Conservation (phyloP, 2,113 vertebrate species). For the Pseudorasbora parva region DNA sequence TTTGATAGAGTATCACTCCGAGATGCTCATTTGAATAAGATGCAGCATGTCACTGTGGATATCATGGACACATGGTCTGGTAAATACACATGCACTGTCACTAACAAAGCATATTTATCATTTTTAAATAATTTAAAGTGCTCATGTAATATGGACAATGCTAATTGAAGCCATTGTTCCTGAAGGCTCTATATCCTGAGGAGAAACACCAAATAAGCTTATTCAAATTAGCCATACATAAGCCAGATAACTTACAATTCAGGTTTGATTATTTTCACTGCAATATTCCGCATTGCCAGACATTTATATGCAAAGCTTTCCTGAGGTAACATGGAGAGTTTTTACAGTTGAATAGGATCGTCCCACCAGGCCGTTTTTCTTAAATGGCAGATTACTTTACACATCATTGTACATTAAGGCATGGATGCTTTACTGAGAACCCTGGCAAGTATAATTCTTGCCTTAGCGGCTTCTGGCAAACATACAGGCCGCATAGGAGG, state of each 20-base stretch:
- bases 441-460: constrained; percentile 19
- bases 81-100: constrained; percentile 76
- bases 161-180: constrained; percentile 73
- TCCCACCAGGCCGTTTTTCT: constrained; percentile 42
- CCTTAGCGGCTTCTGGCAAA: constrained; percentile 48
- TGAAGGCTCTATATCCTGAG: constrained; percentile 70
- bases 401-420: constrained; percentile 37
- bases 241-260: constrained; percentile 71
- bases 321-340: constrained; percentile 17
- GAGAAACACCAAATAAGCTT: constrained; percentile 51
- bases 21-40: constrained; percentile 75
- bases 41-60: constrained; percentile 75
- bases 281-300: constrained; percentile 63
- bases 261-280: constrained; percentile 68
- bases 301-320: constrained; percentile 59
- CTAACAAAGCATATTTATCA: constrained; percentile 58
- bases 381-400: constrained; percentile 37
- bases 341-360: constrained; percentile 29
- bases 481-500: constrained; percentile 13
- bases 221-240: constrained; percentile 70
- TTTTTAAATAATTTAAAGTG: constrained; percentile 72
- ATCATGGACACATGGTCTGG: constrained; percentile 74
- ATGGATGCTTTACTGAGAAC: background rate
- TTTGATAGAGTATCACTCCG: constrained; percentile 71
- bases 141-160: constrained; percentile 70